phyloP scores from a whole-genome alignment of 1,140 invertebrate species.

The Chironomus striatipennis region DNA sequence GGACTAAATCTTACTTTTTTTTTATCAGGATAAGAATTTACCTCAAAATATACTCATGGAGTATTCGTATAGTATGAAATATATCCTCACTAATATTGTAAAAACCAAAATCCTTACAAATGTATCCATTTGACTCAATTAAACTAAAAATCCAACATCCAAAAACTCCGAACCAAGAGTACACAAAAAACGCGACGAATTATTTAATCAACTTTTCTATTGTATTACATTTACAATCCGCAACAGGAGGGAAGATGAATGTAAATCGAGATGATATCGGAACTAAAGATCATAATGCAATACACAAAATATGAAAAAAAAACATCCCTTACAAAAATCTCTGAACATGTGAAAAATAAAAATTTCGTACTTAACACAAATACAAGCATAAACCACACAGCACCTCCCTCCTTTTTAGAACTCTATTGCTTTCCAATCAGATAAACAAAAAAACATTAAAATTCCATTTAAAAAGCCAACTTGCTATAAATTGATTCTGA shows the following conservation, averaged over 20 bases:
- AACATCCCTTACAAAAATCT: neutral
- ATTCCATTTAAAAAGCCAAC: slow-evolving; percentile 16
- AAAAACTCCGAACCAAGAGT: too few relatives aligned
- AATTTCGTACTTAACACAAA: too few relatives aligned
- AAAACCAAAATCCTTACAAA: too few relatives aligned
- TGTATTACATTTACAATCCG: slow-evolving; percentile 1
- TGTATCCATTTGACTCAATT: too few relatives aligned
- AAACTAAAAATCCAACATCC: too few relatives aligned
- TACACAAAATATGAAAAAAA: neutral
- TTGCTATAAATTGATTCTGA: slow-evolving; percentile 22
- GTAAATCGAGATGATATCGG: neutral
- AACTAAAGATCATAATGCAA: slow-evolving; percentile 17
- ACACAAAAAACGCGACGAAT: neutral
- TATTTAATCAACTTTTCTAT: neutral
- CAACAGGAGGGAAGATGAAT: neutral
- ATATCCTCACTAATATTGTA: too few relatives aligned
- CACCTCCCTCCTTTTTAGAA: slow-evolving; percentile 7
- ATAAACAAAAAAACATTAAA: slow-evolving; percentile 10
- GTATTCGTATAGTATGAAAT: too few relatives aligned
- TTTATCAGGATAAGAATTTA: too few relatives aligned
- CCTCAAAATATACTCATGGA: too few relatives aligned
- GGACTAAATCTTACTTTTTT: too few relatives aligned
- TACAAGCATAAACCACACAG: neutral
- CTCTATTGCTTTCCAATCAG: neutral
- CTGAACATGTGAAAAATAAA: too few relatives aligned